A percentile compares a stretch with the other conserved stretches of the same genome.
Conservation (phyloP, 1,140 invertebrate species). For the Hyles vespertilio region DNA sequence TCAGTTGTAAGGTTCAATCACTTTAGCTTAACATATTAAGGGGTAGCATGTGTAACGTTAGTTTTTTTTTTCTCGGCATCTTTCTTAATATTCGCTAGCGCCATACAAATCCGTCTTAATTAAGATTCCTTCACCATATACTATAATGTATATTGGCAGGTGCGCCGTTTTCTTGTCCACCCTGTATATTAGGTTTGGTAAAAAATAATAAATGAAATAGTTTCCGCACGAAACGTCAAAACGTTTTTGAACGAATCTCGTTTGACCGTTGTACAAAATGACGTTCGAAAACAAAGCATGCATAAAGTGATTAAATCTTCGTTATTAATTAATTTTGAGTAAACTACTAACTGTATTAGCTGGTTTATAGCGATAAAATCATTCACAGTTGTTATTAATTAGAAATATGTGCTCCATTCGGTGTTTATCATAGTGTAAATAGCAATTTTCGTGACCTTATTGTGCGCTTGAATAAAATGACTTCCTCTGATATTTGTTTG, state of each 20-base stretch:
- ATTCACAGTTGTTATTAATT: neutral
- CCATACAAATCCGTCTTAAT: no score
- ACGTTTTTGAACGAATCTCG: slow-evolving; percentile 11
- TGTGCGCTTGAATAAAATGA: slow-evolving; percentile 35
- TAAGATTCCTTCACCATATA: no score
- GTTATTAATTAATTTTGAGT: slow-evolving; percentile 5
- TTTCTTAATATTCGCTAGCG: no score
- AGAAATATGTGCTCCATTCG: slow-evolving; percentile 11
- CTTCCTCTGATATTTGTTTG: slow-evolving; percentile 44
- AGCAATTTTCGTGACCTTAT: neutral
- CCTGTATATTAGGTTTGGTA: no score
- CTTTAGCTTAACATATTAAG: no score
- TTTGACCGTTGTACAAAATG: slow-evolving; percentile 25
- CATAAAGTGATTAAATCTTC: slow-evolving; percentile 14
- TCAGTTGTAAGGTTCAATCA: no score
- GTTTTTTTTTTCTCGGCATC: no score
- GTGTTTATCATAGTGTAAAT: slow-evolving; percentile 5
- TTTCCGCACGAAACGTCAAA: no score
- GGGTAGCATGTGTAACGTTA: no score
- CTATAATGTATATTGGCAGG: no score
- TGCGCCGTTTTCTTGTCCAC: no score
- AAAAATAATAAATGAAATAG: no score
- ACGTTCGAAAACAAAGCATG: slow-evolving; percentile 28
- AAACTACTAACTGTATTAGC: neutral
- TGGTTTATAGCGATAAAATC: neutral